phyloP scores from a whole-genome alignment of 2,888 invertebrate species.

The Sipha maydis region DNA sequence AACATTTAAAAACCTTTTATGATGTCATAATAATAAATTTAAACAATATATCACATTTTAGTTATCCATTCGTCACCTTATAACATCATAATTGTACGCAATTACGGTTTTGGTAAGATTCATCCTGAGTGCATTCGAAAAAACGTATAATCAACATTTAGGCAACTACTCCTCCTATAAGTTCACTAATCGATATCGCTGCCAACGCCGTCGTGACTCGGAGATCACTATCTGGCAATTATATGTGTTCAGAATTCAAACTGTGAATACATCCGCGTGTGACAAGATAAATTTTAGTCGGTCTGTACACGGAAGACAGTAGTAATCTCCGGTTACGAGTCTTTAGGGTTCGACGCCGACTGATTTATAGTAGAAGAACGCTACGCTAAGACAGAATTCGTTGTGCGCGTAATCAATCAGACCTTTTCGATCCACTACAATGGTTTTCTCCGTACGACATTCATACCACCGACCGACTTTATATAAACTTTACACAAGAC shows the following conservation, averaged over 20 bases:
- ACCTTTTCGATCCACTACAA: conserved; percentile 48
- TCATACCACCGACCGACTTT: conserved; percentile 31
- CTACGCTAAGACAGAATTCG: conserved; percentile 31
- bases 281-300: conserved; percentile 48
- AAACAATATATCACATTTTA: too few species aligned
- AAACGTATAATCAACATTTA: too few species aligned
- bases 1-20: too few species aligned
- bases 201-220: too few species aligned
- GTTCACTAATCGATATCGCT: too few species aligned
- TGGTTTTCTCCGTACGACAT: conserved; percentile 26
- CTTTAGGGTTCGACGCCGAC: conserved; percentile 48
- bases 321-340: conserved; percentile 61
- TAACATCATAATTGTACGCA: too few species aligned
- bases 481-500: conserved; percentile 46
- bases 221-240: conserved; percentile 22
- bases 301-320: conserved; percentile 22
- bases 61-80: too few species aligned
- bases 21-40: too few species aligned
- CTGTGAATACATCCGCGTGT: conserved; percentile 27
- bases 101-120: too few species aligned
- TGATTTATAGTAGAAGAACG: conserved; percentile 50
- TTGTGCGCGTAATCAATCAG: conserved; percentile 54
- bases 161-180: too few species aligned
- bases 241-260: neutral
- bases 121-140: neutral